phyloP scores from a whole-genome alignment of 2,888 invertebrate genomes.

The Aleiodes alternator region DNA sequence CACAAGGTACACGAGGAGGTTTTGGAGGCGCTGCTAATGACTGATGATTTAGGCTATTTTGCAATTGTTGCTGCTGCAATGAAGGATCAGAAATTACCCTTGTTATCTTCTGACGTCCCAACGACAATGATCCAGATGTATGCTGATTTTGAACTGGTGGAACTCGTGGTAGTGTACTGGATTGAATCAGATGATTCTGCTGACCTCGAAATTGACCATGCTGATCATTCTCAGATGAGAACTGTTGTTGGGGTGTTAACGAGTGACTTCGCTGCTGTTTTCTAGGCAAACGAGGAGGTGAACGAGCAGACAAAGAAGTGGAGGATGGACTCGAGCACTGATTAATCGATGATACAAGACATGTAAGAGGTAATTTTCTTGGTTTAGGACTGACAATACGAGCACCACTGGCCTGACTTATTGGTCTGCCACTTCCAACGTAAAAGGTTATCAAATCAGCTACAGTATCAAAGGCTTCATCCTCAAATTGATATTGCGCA shows the following conservation, averaged over 20 bases:
- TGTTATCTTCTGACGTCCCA: constrained; percentile 75
- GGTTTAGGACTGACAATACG: constrained; percentile 91
- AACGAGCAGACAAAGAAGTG: constrained; percentile 77
- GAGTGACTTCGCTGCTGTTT: constrained; percentile 88
- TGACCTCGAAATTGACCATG: constrained; percentile 54
- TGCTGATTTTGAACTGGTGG: constrained; percentile 69
- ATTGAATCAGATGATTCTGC: constrained; percentile 60
- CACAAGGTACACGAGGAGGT: constrained; percentile 81
- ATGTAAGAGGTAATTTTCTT: constrained; percentile 83
- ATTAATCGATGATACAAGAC: constrained; percentile 66
- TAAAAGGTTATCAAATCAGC: constrained; percentile 95
- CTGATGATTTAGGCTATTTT: constrained; percentile 61
- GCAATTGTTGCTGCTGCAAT: constrained; percentile 64
- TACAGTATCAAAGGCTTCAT: constrained; percentile 94
- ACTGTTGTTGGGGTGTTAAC: constrained; percentile 79
- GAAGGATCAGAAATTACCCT: constrained; percentile 80
- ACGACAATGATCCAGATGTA: constrained; percentile 69
- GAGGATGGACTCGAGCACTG: constrained; percentile 77
- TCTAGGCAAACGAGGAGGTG: constrained; percentile 73
- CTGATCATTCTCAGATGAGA: constrained; percentile 58
- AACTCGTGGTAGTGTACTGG: constrained; percentile 69
- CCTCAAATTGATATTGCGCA: constrained; percentile 95
- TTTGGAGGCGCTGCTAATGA: constrained; percentile 78
- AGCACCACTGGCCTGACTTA: constrained; percentile 92
- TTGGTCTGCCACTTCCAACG: constrained; percentile 92